A percentile compares a stretch with the other conserved stretches of the same genome.
Conservation (phyloP, 2,797 vertebrate genomes). For the Gobio occitaniae region DNA sequence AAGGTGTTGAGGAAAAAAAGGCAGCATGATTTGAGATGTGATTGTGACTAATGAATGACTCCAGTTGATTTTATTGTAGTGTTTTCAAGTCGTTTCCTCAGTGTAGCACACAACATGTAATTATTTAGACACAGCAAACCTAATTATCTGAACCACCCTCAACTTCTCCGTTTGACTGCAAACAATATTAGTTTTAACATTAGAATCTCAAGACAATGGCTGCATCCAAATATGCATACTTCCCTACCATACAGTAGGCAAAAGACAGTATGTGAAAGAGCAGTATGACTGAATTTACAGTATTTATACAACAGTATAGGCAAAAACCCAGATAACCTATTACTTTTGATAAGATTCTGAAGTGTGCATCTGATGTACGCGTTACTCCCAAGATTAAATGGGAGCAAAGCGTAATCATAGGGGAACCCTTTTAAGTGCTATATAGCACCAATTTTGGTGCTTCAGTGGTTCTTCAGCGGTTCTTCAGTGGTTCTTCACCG, state of each 20-base stretch:
- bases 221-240: slow-evolving; percentile 54
- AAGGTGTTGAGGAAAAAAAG: slow-evolving; percentile 9
- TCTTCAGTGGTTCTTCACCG: too few relatives aligned
- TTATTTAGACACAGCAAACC: slow-evolving; percentile 82
- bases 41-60: slow-evolving; percentile 69
- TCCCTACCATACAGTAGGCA: not conserved
- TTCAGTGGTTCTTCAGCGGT: too few relatives aligned
- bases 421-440: too few relatives aligned
- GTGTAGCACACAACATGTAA: slow-evolving; percentile 74
- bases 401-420: too few relatives aligned
- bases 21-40: slow-evolving; percentile 56
- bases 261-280: too few relatives aligned
- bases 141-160: slow-evolving; percentile 80
- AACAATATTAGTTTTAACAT: slow-evolving; percentile 76
- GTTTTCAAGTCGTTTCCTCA: slow-evolving; percentile 70
- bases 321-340: not conserved
- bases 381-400: too few relatives aligned
- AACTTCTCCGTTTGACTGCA: slow-evolving; percentile 79
- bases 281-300: not conserved
- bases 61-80: slow-evolving; percentile 74
- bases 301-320: not conserved
- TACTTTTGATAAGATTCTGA: not conserved
- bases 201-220: not conserved
- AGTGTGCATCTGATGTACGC: not conserved
- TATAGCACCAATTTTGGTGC: too few relatives aligned